These are phyloP conservation scores for Australoheros facetus DNA, from an alignment of 2,797 vertebrate genomes.

Conservation along the genomic window DNA sequence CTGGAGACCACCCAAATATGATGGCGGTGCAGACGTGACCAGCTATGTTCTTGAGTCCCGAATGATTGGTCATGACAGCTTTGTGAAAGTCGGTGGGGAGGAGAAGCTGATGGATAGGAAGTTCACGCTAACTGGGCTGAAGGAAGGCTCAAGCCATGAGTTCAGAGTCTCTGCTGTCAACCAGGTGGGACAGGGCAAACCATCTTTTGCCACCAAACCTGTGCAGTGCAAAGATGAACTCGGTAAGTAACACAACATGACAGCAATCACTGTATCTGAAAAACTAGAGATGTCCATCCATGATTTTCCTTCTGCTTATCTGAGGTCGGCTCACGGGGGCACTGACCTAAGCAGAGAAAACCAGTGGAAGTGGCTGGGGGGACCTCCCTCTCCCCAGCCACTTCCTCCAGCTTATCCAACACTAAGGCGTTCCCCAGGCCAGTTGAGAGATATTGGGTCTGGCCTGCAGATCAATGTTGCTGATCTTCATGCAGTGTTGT, in stretches of 20 bases:
- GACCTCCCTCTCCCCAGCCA: no score
- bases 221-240: constrained; percentile 96
- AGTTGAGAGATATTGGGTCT: no score
- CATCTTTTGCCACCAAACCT: constrained; percentile 95
- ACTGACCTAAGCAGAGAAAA: no score
- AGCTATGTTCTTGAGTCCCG: constrained; percentile 92
- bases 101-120: constrained; percentile 91
- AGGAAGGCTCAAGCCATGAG: constrained; percentile 93
- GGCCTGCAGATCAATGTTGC: no score
- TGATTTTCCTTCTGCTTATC: no score
- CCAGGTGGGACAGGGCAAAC: constrained; percentile 92
- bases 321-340: no score
- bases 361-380: no score
- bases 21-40: constrained; percentile 93
- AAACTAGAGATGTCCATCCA: neutral
- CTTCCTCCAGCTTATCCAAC: no score
- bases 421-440: no score
- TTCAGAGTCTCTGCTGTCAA: constrained; percentile 96
- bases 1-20: constrained; percentile 97
- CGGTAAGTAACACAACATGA: constrained; percentile 79
- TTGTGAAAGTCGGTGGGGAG: constrained; percentile 84
- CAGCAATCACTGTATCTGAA: neutral
- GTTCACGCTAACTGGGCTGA: constrained; percentile 89
- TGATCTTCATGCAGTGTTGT: no score
- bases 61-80: constrained; percentile 92